Evolutionary conservation across 2,113 vertebrate genomes (phyloP), one percentile per base, ranked within the genome.

Genomic region (Perca fluviatilis): DNA sequence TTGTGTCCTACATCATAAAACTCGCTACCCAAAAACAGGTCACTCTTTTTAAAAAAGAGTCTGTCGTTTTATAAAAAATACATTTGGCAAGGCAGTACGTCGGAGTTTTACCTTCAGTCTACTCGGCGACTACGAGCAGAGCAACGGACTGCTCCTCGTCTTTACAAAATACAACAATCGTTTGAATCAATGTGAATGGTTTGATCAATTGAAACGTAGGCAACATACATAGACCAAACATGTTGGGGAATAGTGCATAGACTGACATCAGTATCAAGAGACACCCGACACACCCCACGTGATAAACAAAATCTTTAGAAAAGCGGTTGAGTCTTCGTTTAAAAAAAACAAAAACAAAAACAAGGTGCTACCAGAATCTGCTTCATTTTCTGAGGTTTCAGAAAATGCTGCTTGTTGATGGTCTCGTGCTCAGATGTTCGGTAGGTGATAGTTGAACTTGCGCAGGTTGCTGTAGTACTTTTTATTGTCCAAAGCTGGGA

Each of bases 371-470:
- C 46, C 63, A 60, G 65, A 74, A 15, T 57, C 27, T 23, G 65
- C 43, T 69, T 71, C 49, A 14, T 14, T 72, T 86, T 85, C 89
- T 84, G 89, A 84, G 87, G 18, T 69, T 18, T 30, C 65, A 74
- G 57, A 57, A 78, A 73, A 74, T 8, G 21, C 40, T 36, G 65
- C 47, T 12, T 1, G 11, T 36, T 3, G 43, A 19, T 0, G 33
- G 23, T 11, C 56, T 40, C 13, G 7, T 27, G 7, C 54, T 95
- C 94, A 99, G 93, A 99, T 99, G 93, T 98, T 98, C 4, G 98
- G 98, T 4, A 99, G 97, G 65, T 93, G 97, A 72, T 95, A 99
- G 94, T 97, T 97, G 56, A 96, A 94, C 89, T 95, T 98, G 86
- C 92, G 96, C 68, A 95, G 88, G 82, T 96, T 96, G 93, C 82